phyloP scores from a whole-genome alignment of 2,888 invertebrate genomes.

The Gnatocerus cornutus region DNA sequence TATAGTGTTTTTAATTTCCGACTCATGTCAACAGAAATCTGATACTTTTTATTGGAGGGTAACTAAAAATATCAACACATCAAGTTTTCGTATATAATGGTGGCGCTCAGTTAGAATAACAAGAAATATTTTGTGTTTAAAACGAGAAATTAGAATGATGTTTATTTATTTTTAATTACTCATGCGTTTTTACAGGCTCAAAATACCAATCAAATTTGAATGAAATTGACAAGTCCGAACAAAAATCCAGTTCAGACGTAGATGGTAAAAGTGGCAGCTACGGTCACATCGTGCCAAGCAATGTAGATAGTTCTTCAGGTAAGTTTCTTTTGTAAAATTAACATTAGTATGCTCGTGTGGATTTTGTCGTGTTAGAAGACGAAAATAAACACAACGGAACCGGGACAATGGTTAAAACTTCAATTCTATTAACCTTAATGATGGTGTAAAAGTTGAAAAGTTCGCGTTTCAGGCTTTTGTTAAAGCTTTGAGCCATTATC shows the following conservation, averaged over 20 bases:
- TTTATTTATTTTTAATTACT: conserved; percentile 5
- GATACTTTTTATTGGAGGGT: neutral
- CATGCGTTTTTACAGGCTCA: conserved; percentile 74
- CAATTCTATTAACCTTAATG: conserved; percentile 43
- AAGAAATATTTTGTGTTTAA: neutral
- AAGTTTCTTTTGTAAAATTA: conserved; percentile 47
- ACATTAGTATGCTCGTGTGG: conserved; percentile 14
- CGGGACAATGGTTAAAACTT: conserved; percentile 33
- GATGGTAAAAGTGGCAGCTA: conserved; percentile 72
- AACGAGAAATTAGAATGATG: neutral
- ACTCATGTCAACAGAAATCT: conserved; percentile 24
- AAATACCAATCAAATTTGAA: conserved; percentile 84
- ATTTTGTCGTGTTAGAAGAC: conserved; percentile 15
- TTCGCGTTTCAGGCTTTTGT: conserved; percentile 34
- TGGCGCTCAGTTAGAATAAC: conserved; percentile 50
- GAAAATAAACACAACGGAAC: conserved; percentile 25
- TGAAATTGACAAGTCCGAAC: conserved; percentile 87
- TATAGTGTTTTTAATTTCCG: conserved; percentile 14
- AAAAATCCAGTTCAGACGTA: conserved; percentile 76
- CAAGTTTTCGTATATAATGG: conserved; percentile 4
- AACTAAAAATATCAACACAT: conserved; percentile 4
- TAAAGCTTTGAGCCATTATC: conserved; percentile 30
- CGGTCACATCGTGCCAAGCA: conserved; percentile 54
- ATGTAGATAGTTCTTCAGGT: conserved; percentile 52
- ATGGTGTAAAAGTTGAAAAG: conserved; percentile 39